Base-by-base conservation (phyloP, 2,888 invertebrate species). In the Stenurella melanura region DNA sequence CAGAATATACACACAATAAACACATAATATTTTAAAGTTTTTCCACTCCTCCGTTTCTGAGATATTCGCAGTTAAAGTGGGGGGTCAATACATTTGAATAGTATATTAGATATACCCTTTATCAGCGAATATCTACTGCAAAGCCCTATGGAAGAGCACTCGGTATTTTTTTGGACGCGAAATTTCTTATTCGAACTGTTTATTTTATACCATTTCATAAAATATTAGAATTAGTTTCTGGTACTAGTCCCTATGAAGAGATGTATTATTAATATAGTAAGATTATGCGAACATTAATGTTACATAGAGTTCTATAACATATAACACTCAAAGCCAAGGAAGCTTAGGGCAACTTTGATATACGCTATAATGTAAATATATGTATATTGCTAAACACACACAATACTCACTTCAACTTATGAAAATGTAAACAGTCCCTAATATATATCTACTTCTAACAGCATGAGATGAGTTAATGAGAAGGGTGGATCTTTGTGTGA, bases 401-500 rank as follows among this genome's bases (percentile, higher is more conserved):
- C 64, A 64, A 30, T n/a, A 61, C 30, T 9, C 15, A 19, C 64
- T 26, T 54, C 18, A 12, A 34, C 57, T 69, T 18, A 69, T 69
- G 69, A 69, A 69, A 69, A 58, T 69, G 26, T 69, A 69, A 69
- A 69, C 69, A 56, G 34, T 15, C 15, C 17, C 15, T 57, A 56
- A 57, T 57, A 58, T 18, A 69, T 58, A 69, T 57, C 57, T 57
- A 42, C 19, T 42, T 42, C 12, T 17, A 17, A 30, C 18, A 5
- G 30, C n/a, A 50, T 17, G n/a, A n/a, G 50, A 15, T 12, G 0
- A n/a, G 15, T n/a, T 50, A 42, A 42, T 42, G 21, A 26, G 21
- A 26, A 26, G 21, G 21, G 21, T 4, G 4, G 21, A 4, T 26
- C 21, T 26, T 26, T 26, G 21, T 26, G 21, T 26, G 4, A 3